Evolutionary conservation across 2,797 vertebrate genomes (phyloP).

Genomic region (Echiichthys vipera): DNA sequence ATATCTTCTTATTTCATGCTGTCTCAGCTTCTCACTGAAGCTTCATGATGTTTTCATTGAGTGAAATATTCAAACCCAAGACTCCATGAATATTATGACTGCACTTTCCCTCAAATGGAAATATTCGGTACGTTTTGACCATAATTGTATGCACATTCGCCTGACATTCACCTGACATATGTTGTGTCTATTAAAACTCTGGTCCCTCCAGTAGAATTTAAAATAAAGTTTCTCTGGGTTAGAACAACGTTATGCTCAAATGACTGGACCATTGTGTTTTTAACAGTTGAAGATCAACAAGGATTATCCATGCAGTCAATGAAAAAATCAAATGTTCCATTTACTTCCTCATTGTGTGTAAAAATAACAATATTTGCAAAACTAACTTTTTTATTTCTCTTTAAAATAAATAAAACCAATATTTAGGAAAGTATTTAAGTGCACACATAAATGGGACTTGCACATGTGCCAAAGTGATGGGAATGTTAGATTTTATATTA

Average conservation of each 20-base stretch:
- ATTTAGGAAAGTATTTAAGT: neutral
- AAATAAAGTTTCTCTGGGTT: slow-evolving; percentile 13
- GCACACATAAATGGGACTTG: neutral
- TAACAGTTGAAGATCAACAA: neutral
- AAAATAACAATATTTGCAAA: slow-evolving; percentile 15
- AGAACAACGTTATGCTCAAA: slow-evolving; percentile 19
- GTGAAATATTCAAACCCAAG: slow-evolving; percentile 6
- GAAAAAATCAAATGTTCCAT: slow-evolving; percentile 1
- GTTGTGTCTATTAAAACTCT: slow-evolving; percentile 3
- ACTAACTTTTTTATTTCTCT: neutral
- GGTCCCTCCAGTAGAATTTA: neutral
- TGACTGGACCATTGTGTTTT: neutral
- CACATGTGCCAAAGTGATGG: neutral
- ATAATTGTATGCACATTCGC: slow-evolving; percentile 25
- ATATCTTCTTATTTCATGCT: neutral
- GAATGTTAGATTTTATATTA: neutral
- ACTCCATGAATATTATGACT: slow-evolving; percentile 3
- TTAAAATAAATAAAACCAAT: neutral
- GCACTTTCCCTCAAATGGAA: slow-evolving; percentile 18
- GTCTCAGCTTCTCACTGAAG: slow-evolving; percentile 4
- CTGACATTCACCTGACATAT: slow-evolving; percentile 5
- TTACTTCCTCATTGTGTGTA: neutral
- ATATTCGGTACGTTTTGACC: neutral
- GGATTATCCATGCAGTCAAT: neutral
- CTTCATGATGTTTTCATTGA: slow-evolving; percentile 24